Evolutionary conservation across 2,888 invertebrate genomes (phyloP), one percentile per base, ranked within the genome.

Genomic region (Yponomeuta sedellus): DNA sequence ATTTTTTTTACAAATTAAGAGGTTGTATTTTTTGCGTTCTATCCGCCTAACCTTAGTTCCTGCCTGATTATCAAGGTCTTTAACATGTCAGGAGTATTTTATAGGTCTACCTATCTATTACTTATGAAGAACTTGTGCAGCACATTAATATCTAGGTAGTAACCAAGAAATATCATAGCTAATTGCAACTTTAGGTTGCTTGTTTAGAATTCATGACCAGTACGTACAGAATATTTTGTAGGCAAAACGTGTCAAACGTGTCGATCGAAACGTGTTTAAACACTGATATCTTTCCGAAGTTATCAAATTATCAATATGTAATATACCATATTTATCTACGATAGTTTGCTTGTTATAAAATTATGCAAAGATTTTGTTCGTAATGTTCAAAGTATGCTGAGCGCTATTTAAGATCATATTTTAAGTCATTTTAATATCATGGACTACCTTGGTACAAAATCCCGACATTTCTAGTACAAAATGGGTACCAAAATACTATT

Each of bases 51-150:
- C 63, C 63, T n/a, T 20, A 63, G 20, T 22, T 19, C 44, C 63
- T 12, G 63, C 34, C 8, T 34, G 34, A 34, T 34, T 8, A 8
- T 10, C 34, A 34, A 61, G 20, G n/a, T 61, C 22, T 63, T n/a
- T 63, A 20, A n/a, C 3, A 22, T 44, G 40, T 10, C 40, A 34
- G n/a, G 10, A 62, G 16, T 52, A 84, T 82, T 83, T 76, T 78
- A 78, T 83, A 79, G 74, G 72, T 73, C 82, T 85, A 85, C 76
- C 85, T 88, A 88, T 79, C 84, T 86, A 85, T 19, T 44, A 44
- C 80, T 81, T 88, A 86, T 71, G 75, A 77, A 82, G 83, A 87
- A 86, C 82, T 88, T 88, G 89, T 89, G 89, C 88, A 85, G 78
- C 76, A 84, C 77, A 79, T 74, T 73, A 80, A 52, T 0, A 52